phyloP scores from a whole-genome alignment of 2,888 invertebrate genomes.

The Oscheius sp. region DNA sequence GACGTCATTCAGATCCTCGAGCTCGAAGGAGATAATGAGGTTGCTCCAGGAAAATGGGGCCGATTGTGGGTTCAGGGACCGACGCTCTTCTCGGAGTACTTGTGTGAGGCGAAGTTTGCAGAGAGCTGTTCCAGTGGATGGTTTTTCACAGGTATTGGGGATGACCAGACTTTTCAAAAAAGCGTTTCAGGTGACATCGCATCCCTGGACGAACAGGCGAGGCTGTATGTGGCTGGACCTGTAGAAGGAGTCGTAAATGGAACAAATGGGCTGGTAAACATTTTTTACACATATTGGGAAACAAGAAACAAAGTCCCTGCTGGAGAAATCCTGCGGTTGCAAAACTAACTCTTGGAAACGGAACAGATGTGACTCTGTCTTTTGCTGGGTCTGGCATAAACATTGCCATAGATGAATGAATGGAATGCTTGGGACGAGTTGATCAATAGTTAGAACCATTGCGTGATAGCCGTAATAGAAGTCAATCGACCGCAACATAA shows the following conservation, averaged over 20 bases:
- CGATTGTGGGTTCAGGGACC: slow-evolving; percentile 33
- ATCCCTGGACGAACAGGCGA: slow-evolving; percentile 42
- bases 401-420: no score
- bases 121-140: slow-evolving; percentile 25
- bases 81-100: slow-evolving; percentile 32
- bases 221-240: slow-evolving; percentile 41
- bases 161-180: neutral
- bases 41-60: slow-evolving; percentile 25
- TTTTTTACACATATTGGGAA: neutral
- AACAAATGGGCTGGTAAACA: slow-evolving; percentile 18
- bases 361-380: no score
- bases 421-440: no score
- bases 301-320: neutral
- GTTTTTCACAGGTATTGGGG: slow-evolving; percentile 27
- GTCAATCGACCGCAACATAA: no score
- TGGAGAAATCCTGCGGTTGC: no score
- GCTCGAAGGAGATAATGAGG: neutral
- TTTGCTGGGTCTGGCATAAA: no score
- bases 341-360: no score
- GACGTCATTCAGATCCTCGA: neutral
- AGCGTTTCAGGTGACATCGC: slow-evolving; percentile 46
- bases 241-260: slow-evolving; percentile 24
- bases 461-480: no score
- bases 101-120: slow-evolving; percentile 33
- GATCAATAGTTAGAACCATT: no score